Percentiles rank a stretch among this genome's conserved stretches.
phyloP scores from a whole-genome alignment of 2,797 vertebrate species.

The Muscicapa comitata region DNA sequence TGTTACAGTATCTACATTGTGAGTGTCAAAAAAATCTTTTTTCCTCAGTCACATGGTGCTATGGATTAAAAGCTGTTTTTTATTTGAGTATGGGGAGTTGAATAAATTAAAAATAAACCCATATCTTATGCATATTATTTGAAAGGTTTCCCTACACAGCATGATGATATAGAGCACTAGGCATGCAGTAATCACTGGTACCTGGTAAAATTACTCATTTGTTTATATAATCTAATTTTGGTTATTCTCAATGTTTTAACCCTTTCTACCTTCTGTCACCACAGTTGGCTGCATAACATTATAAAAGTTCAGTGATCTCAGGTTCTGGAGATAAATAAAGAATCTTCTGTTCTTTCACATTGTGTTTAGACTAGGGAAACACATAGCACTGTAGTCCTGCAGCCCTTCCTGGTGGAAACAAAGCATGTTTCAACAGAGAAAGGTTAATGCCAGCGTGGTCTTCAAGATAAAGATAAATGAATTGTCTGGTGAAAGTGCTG shows the following conservation, averaged over 20 bases:
- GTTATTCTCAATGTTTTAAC: background rate
- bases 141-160: background rate
- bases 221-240: background rate
- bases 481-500: background rate
- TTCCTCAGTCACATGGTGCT: background rate
- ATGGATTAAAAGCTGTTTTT: background rate
- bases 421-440: background rate
- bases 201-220: background rate
- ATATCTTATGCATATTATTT: background rate
- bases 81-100: background rate
- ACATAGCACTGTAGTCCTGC: background rate
- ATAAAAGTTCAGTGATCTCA: background rate
- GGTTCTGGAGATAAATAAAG: background rate
- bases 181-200: background rate
- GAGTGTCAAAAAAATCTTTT: background rate
- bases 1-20: background rate
- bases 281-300: background rate
- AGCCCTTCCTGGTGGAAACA: background rate
- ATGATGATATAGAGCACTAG: background rate
- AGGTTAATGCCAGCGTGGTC: background rate
- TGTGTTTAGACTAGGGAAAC: background rate
- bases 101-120: background rate
- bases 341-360: background rate
- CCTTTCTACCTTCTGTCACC: background rate
- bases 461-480: background rate